Evolutionary conservation across 2,113 vertebrate genomes (phyloP).

Genomic region (Prolemur simus): DNA sequence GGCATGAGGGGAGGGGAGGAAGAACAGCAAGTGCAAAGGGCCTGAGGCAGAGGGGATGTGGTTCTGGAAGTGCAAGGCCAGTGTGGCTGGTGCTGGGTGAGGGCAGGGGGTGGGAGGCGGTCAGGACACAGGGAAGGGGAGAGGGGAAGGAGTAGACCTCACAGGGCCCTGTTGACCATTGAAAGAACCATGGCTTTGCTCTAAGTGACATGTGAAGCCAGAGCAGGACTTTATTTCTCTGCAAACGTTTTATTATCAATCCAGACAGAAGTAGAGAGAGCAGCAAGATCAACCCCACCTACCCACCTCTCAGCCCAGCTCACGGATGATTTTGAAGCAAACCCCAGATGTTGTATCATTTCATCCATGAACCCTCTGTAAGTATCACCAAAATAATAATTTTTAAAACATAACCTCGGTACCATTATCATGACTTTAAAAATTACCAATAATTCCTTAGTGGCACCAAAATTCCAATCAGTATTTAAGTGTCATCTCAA

Average conservation of each 20-base stretch:
- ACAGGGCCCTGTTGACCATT: not conserved
- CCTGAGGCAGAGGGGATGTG: not conserved
- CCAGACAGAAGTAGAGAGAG: not conserved
- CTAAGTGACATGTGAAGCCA: not conserved
- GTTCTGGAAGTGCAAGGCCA: rapidly evolving
- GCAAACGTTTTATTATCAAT: not conserved
- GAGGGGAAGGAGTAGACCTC: not conserved
- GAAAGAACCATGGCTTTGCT: not conserved
- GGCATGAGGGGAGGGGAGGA: not conserved
- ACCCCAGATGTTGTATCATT: not conserved
- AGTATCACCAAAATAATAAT: not conserved
- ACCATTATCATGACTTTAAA: not conserved
- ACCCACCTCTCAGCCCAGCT: not conserved
- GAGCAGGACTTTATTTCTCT: not conserved
- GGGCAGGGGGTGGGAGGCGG: not conserved
- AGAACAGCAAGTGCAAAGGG: not conserved
- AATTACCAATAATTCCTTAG: not conserved
- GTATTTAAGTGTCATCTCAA: not conserved
- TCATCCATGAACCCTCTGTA: not conserved
- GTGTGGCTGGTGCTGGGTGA: not conserved
- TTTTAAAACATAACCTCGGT: not conserved
- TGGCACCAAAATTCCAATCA: not conserved
- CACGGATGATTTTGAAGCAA: not conserved
- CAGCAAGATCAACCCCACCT: not conserved
- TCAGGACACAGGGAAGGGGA: too few relatives aligned